Evolutionary conservation across 2,888 invertebrate species (phyloP).

Genomic region (Aphidius colemani): DNA sequence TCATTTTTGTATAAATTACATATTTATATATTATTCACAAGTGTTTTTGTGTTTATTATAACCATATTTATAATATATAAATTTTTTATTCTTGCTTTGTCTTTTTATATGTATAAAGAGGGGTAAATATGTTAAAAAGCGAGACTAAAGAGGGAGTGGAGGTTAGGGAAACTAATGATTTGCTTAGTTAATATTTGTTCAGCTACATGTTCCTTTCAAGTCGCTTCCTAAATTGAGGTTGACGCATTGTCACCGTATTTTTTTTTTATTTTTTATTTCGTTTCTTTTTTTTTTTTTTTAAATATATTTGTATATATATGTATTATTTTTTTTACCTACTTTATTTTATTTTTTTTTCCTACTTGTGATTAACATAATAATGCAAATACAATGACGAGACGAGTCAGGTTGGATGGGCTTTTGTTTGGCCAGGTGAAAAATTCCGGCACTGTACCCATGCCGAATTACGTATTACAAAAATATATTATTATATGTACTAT

Average conservation of each 20-base stretch:
- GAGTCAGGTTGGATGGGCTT: slow-evolving; percentile 40
- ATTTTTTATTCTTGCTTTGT: too few species aligned
- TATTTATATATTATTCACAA: too few species aligned
- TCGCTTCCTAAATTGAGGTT: slow-evolving; percentile 59
- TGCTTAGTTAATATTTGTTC: slow-evolving; percentile 58
- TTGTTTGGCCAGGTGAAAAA: slow-evolving; percentile 60
- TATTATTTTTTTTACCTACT: neutral
- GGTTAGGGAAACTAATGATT: slow-evolving; percentile 54
- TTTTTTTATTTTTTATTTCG: slow-evolving; percentile 14
- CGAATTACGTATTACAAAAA: slow-evolving; percentile 16
- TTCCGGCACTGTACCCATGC: slow-evolving; percentile 36
- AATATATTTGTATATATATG: neutral
- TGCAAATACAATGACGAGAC: slow-evolving; percentile 57
- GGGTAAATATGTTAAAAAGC: slow-evolving; percentile 11
- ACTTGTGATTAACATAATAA: slow-evolving; percentile 59
- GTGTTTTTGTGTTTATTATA: too few species aligned
- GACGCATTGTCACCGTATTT: slow-evolving; percentile 55
- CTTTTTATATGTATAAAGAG: neutral
- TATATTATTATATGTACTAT: slow-evolving; percentile 19
- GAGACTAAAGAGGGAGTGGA: slow-evolving; percentile 20
- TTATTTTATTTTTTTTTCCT: slow-evolving; percentile 1
- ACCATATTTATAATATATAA: too few species aligned
- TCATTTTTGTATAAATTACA: too few species aligned
- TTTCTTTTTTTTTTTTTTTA: slow-evolving; percentile 1
- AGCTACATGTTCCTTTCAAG: slow-evolving; percentile 51